Conservation (phyloP, 2,113 vertebrate genomes). For the Pteropus alecto region DNA sequence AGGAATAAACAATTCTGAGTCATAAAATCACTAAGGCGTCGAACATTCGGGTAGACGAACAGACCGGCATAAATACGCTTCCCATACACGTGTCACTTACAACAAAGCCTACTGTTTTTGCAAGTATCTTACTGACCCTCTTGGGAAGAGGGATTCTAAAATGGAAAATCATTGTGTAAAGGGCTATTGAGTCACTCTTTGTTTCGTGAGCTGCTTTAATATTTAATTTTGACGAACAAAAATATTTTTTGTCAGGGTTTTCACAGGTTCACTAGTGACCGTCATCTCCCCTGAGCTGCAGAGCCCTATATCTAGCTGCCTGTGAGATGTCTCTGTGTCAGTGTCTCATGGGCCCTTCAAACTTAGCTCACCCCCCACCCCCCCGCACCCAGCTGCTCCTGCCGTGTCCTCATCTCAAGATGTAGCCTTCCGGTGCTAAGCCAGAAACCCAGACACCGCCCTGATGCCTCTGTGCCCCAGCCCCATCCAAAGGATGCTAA, state of each 20-base stretch:
- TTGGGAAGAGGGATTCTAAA: background rate
- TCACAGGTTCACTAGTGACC: background rate
- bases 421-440: no score
- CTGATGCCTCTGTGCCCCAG: background rate
- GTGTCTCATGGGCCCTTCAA: background rate
- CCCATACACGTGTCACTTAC: background rate
- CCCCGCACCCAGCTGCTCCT: background rate
- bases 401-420: no score
- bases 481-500: background rate
- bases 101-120: background rate
- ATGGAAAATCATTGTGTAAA: background rate
- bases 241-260: background rate
- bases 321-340: rapidly evolving
- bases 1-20: background rate
- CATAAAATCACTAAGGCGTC: background rate
- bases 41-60: no score
- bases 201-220: background rate
- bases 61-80: background rate
- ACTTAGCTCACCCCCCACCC: background rate
- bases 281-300: background rate
- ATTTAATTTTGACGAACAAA: background rate
- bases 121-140: background rate
- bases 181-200: background rate
- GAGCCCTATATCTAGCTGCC: rapidly evolving
- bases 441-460: background rate